These are phyloP conservation scores for Bolborhynchus lineola DNA, from an alignment of 2,113 vertebrate species.

Conservation along the genomic window DNA sequence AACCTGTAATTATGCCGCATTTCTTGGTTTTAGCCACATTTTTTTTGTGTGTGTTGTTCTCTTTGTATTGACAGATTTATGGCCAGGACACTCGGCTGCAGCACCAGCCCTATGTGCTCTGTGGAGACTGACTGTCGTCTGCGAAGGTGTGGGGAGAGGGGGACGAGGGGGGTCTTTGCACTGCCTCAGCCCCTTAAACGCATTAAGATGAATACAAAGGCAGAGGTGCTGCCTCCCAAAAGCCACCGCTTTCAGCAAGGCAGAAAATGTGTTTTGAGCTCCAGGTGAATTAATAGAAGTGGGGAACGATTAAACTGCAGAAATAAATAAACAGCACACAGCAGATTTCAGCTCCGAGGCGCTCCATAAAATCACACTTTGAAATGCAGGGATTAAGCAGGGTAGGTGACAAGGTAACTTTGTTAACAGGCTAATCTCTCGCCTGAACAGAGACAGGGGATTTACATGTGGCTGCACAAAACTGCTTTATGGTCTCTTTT, in stretches of 20 bases:
- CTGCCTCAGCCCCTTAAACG: background rate
- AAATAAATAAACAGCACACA: constrained; percentile 57
- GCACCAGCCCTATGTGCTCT: background rate
- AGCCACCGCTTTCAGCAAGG: background rate
- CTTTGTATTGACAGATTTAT: constrained; percentile 76
- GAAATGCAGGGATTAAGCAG: constrained; percentile 71
- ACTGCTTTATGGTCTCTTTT: constrained; percentile 65
- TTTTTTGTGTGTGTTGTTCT: constrained; percentile 67
- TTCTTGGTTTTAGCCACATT: constrained; percentile 73
- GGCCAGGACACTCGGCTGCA: constrained; percentile 41
- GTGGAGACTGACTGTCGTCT: constrained; percentile 65
- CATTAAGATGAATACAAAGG: background rate
- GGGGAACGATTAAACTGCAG: background rate
- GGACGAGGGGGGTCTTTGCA: background rate
- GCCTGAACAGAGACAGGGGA: constrained; percentile 65
- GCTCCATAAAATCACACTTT: constrained; percentile 69
- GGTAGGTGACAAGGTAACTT: constrained; percentile 74
- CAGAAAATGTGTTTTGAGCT: background rate
- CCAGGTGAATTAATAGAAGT: background rate
- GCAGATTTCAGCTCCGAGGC: constrained; percentile 53
- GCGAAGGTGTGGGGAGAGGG: background rate
- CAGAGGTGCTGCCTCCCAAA: background rate
- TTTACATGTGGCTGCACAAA: constrained; percentile 64
- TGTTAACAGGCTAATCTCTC: constrained; percentile 72
- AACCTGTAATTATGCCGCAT: constrained; percentile 75